Base-by-base conservation (phyloP, 1,140 invertebrate species). In the Trichogramma pretiosum region DNA sequence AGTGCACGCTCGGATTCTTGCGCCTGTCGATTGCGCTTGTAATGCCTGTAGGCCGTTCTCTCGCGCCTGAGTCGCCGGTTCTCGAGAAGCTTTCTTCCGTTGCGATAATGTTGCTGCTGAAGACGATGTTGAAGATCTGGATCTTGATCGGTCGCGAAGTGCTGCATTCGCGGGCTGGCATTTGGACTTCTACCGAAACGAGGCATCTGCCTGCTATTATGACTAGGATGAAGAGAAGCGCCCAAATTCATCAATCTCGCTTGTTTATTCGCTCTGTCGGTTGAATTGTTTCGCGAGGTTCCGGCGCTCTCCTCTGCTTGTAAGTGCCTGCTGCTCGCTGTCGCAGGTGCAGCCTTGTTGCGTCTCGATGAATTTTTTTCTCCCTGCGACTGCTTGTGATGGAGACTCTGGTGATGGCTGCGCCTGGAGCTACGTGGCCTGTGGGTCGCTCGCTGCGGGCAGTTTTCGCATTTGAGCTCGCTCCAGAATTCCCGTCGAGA, bases 161-260 rank as follows among this genome's bases (percentile, higher is more conserved):
- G 65, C 39, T 70, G 66, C 34, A 70, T 54, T 7, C 68, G 57
- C 0, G 68, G 68, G 52, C 70, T 72, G 19, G 62, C 53, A 30
- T 63, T 63, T 0, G 67, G 70, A 57, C 70, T 72, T 46, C 61
- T 61, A 0, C 68, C 65, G 18, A 72, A 72, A 24, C 65, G 71
- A 1, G 70, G 70, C 63, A 71, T 68, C 34, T 68, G 67, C 43
- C 65, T 53, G 0, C 63, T 71, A 42, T 63, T 72, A 36, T 69
- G 67, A 54, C 65, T 70, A 40, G 68, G 68, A 48, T 71, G 67
- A 19, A 72, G 43, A 22, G 64, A 66, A 0, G 64, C 60, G 1
- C 68, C 64, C 17, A 68, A 66, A 22, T 52, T 61, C n/a, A 56
- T 47, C 18, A 70, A 42, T 33, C 67, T 53, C 0, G 67, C 50